Percentiles rank a stretch among this genome's conserved stretches.
Evolutionary conservation across 2,113 vertebrate species (phyloP).

Genomic region (Rallus limicola): DNA sequence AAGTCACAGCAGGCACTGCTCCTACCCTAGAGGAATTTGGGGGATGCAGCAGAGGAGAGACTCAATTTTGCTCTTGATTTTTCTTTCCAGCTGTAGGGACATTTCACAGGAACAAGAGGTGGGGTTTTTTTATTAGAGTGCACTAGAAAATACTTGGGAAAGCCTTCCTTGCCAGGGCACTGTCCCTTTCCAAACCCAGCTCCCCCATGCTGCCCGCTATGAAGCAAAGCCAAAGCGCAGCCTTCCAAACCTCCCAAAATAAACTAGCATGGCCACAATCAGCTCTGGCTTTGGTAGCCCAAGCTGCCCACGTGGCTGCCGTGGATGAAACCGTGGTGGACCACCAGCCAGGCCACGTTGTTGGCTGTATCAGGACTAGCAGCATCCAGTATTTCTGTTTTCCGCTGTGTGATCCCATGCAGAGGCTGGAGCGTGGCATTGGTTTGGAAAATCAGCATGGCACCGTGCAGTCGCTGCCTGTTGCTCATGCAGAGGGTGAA

Average conservation of each 20-base stretch:
- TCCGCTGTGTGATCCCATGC: neutral
- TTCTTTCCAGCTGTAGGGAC: neutral
- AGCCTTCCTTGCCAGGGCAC: neutral
- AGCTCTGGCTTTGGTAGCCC: neutral
- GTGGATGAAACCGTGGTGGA: neutral
- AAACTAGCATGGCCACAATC: neutral
- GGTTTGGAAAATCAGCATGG: neutral
- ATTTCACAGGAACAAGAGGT: neutral
- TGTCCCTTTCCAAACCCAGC: neutral
- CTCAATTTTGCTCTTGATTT: neutral
- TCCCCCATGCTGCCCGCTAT: accelerated
- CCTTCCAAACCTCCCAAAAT: neutral
- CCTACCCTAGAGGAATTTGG: accelerated
- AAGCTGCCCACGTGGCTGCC: accelerated
- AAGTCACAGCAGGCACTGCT: neutral
- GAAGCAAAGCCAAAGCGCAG: neutral
- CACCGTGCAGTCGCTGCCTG: neutral
- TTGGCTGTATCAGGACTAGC: neutral
- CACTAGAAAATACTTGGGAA: neutral
- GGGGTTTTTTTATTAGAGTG: neutral
- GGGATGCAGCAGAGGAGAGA: neutral
- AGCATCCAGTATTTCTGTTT: neutral
- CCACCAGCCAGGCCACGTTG: neutral
- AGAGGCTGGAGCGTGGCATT: neutral
- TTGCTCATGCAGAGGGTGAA: neutral